phyloP scores from a whole-genome alignment of 2,797 vertebrate genomes.

The Cygnus olor region DNA sequence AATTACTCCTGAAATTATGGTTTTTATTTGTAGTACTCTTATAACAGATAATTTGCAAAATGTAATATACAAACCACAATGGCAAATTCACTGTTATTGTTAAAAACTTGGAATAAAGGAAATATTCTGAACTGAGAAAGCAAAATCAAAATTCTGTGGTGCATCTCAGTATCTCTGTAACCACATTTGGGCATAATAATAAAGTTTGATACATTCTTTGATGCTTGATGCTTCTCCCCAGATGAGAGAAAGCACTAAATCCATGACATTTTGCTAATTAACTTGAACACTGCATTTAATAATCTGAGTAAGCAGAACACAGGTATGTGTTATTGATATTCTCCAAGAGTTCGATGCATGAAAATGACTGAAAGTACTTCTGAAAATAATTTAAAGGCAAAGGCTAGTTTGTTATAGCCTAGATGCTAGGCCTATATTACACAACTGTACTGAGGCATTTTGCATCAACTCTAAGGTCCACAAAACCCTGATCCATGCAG shows the following conservation, averaged over 20 bases:
- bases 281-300: background rate
- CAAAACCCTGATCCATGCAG: background rate
- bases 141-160: slow-evolving; percentile 8
- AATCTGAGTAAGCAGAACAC: background rate
- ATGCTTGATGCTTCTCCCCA: background rate
- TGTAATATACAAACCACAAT: background rate
- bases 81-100: background rate
- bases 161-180: background rate
- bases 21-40: background rate
- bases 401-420: background rate
- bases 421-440: too few species aligned
- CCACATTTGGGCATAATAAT: background rate
- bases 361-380: background rate
- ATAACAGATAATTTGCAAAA: background rate
- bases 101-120: background rate
- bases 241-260: background rate
- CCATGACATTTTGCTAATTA: background rate
- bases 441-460: background rate
- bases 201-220: background rate
- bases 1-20: background rate
- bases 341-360: background rate
- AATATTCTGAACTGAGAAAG: background rate
- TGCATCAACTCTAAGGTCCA: background rate
- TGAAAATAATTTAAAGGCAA: background rate
- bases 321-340: background rate